Base-by-base conservation (phyloP, 1,140 invertebrate species). In the Papilio aristodemus region DNA sequence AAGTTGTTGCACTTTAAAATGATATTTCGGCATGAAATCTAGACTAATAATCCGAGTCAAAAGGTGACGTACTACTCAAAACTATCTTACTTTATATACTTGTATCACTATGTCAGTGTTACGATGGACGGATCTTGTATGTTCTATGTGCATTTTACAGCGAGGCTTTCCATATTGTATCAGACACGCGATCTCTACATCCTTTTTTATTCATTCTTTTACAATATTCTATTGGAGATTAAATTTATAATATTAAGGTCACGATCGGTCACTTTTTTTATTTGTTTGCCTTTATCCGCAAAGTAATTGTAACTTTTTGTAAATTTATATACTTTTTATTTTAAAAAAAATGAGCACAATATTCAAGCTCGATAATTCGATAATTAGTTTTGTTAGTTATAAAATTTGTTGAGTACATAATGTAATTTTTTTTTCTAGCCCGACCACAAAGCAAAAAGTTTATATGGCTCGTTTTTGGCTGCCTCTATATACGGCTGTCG, bases 51-150 rank as follows among this genome's bases (percentile, higher is more conserved):
- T 7, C 77, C 77, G 77, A 66, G 57, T 62, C 74, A 70, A 92
- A 92, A 92, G 92, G 92, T 93, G 92, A 93, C 92, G 92, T 93
- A 93, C 92, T 93, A 93, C 92, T 92, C 90, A 92, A 93, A 93
- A 93, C 92, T 93, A 86, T 87, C 78, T 92, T 50, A 50, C 81
- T 84, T 79, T 82, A 37, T 67, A 37, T 78, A 80, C 58, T n/a
- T 80, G 77, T 87, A 82, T 87, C 84, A 83, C 83, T 77, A 77
- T 78, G 79, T 83, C 72, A 77, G 71, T 81, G 78, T 82, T 80
- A 73, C 76, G 71, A 70, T 71, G 68, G 71, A 70, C 78, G 82
- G 75, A 71, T 68, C 71, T 75, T 83, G 75, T 84, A 77, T 87
- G 79, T 80, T 80, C 77, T 77, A 77, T 90, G 83, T 85, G 85